Evolutionary conservation across 2,888 invertebrate genomes (phyloP).

Genomic region (Dione vanillae): DNA sequence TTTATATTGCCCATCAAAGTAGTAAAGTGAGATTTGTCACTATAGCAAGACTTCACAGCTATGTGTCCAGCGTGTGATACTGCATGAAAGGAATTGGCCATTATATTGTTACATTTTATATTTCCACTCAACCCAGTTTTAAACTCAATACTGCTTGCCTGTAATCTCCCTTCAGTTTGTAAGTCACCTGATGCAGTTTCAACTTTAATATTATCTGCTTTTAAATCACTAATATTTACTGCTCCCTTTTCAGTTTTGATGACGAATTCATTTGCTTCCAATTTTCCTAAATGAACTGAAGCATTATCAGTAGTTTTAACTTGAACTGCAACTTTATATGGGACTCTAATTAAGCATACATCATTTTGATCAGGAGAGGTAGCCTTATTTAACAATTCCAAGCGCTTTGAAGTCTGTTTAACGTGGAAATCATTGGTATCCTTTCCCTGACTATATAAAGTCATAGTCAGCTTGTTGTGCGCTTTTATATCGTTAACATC

Average conservation of each 20-base stretch:
- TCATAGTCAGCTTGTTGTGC: conserved; percentile 77
- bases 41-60: conserved; percentile 71
- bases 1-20: conserved; percentile 77
- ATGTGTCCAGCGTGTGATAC: conserved; percentile 76
- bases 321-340: conserved; percentile 77
- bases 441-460: conserved; percentile 75
- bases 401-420: conserved; percentile 76
- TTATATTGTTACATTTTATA: conserved; percentile 74
- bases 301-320: conserved; percentile 75
- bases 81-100: conserved; percentile 69
- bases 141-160: conserved; percentile 71
- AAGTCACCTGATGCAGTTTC: conserved; percentile 72
- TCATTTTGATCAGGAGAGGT: conserved; percentile 71
- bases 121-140: conserved; percentile 72
- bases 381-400: conserved; percentile 77
- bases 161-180: conserved; percentile 67
- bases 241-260: conserved; percentile 76
- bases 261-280: conserved; percentile 76
- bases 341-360: conserved; percentile 77
- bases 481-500: conserved; percentile 75
- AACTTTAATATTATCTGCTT: conserved; percentile 73
- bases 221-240: conserved; percentile 68
- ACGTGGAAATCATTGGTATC: conserved; percentile 77
- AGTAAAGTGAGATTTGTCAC: conserved; percentile 75
- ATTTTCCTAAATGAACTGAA: conserved; percentile 69